Evolutionary conservation across 1,140 invertebrate genomes (phyloP).

Genomic region (Drosophila santomea): DNA sequence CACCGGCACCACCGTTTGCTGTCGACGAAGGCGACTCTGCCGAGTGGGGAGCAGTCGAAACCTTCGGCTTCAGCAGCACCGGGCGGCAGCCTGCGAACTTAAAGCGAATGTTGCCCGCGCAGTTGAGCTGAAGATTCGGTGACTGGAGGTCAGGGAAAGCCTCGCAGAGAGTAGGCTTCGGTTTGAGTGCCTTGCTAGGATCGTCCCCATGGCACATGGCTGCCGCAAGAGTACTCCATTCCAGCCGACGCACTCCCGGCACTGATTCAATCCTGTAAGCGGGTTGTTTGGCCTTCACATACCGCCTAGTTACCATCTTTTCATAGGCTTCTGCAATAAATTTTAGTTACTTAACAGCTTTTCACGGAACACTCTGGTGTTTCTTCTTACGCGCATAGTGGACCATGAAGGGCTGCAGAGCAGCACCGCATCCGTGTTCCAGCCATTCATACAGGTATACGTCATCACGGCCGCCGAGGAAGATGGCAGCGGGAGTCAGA

Average conservation of each 20-base stretch:
- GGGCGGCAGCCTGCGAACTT: constrained; percentile 81
- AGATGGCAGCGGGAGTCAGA: constrained; percentile 69
- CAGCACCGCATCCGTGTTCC: constrained; percentile 70
- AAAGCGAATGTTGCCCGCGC: constrained; percentile 74
- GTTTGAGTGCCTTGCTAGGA: constrained; percentile 74
- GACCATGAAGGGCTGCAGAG: constrained; percentile 74
- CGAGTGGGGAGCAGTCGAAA: constrained; percentile 12
- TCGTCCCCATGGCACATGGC: constrained; percentile 84
- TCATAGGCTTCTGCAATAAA: constrained; percentile 45
- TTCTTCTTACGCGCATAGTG: constrained; percentile 63
- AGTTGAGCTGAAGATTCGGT: constrained; percentile 71
- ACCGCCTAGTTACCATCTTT: constrained; percentile 43
- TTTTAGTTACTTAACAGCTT: background rate
- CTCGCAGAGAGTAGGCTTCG: constrained; percentile 64
- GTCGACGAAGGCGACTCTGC: constrained; percentile 28
- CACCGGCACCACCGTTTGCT: constrained; percentile 34
- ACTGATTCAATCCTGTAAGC: constrained; percentile 60
- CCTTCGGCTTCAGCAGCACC: constrained; percentile 69
- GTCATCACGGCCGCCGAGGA: constrained; percentile 68
- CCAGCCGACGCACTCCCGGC: constrained; percentile 72
- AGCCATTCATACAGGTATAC: constrained; percentile 83
- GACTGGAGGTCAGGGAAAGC: constrained; percentile 67
- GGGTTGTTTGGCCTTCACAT: constrained; percentile 27
- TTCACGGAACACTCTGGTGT: accelerated
- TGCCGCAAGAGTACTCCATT: constrained; percentile 76